Evolutionary conservation across 2,113 vertebrate genomes (phyloP).

Genomic region (Lophius piscatorius): DNA sequence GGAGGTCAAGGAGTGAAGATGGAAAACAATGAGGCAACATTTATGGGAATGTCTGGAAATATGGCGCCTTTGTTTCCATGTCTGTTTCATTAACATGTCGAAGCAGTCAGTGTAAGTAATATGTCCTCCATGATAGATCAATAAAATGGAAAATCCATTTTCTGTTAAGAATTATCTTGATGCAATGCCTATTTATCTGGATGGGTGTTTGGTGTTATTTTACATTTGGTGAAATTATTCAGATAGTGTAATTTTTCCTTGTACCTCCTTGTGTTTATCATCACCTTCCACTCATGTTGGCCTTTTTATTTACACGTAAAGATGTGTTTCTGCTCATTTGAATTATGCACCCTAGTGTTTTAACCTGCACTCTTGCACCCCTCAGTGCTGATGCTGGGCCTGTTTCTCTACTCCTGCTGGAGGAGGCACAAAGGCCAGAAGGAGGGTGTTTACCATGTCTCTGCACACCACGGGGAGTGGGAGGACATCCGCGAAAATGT

Average conservation of each 20-base stretch:
- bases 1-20: conserved; percentile 20
- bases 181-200: neutral
- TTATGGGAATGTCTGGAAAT: conserved; percentile 42
- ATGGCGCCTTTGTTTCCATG: conserved; percentile 29
- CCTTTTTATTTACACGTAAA: conserved; percentile 23
- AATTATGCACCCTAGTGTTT: conserved; percentile 33
- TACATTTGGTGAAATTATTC: neutral
- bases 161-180: neutral
- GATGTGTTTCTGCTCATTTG: conserved; percentile 22
- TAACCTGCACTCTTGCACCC: conserved; percentile 67
- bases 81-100: conserved; percentile 31
- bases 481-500: conserved; percentile 90
- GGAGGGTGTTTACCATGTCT: conserved; percentile 78
- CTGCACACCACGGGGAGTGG: conserved; percentile 83
- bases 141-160: conserved; percentile 8
- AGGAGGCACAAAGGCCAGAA: conserved; percentile 80
- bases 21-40: conserved; percentile 47
- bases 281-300: conserved; percentile 25
- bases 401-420: conserved; percentile 84
- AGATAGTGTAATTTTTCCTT: neutral
- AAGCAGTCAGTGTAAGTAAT: conserved; percentile 8
- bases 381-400: conserved; percentile 84
- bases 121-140: conserved; percentile 14
- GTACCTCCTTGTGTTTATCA: neutral
- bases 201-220: neutral